Percentiles rank a stretch among this genome's conserved stretches.
Conservation (phyloP, 2,113 vertebrate species). For the Urocitellus parryii region DNA sequence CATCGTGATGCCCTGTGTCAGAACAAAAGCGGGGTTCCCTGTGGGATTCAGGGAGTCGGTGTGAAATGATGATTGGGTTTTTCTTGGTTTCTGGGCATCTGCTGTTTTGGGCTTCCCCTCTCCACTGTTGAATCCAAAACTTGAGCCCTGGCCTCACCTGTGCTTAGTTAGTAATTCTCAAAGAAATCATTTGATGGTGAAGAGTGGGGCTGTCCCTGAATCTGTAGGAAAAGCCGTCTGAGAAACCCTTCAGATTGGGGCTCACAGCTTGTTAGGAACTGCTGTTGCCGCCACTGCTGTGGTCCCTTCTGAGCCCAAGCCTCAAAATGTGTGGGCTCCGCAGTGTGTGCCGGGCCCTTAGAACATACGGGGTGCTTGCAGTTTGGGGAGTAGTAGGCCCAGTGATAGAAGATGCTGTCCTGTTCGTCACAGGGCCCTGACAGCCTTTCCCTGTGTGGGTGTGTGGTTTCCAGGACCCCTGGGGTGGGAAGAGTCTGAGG, state of each 20-base stretch:
- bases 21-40: neutral
- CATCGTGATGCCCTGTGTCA: neutral
- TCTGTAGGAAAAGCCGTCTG: too few relatives aligned
- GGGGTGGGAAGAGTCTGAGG: too few relatives aligned
- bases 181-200: neutral
- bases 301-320: neutral
- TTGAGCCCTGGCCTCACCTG: rapidly evolving
- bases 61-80: neutral
- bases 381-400: neutral
- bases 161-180: too few relatives aligned
- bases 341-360: rapidly evolving
- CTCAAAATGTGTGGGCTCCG: neutral
- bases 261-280: neutral
- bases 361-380: rapidly evolving
- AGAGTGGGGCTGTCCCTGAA: neutral
- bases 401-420: too few relatives aligned
- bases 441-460: too few relatives aligned
- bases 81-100: neutral
- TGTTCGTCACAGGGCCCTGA: too few relatives aligned
- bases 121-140: neutral
- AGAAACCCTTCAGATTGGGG: neutral
- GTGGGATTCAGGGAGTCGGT: neutral
- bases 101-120: rapidly evolving
- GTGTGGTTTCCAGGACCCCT: too few relatives aligned
- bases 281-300: neutral